Conservation (phyloP, 2,888 invertebrate species). For the Lycia hirtaria region DNA sequence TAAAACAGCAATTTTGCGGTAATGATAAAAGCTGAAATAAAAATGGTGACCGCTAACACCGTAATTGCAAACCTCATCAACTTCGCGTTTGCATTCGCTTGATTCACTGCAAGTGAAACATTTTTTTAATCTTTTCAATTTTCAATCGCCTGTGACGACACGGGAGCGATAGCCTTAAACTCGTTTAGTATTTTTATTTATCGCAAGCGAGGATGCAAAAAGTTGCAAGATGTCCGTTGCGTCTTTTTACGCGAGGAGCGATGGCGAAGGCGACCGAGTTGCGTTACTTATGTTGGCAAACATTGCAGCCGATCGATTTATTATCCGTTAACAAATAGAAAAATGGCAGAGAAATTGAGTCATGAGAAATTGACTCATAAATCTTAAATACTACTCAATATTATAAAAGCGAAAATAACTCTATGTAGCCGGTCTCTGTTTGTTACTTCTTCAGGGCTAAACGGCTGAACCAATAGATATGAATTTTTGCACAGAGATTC, state of each 20-base stretch:
- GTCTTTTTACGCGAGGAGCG: conserved; percentile 31
- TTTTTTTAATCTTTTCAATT: conserved; percentile 19
- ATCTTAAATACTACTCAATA: too few relatives aligned
- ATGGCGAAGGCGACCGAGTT: conserved; percentile 19
- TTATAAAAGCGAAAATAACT: too few relatives aligned
- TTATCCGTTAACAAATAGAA: not conserved
- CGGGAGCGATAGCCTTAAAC: conserved; percentile 59
- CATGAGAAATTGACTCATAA: not conserved
- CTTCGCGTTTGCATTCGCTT: conserved; percentile 26
- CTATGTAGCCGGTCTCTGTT: too few relatives aligned
- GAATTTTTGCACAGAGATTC: too few relatives aligned
- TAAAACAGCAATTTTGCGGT: conserved; percentile 25
- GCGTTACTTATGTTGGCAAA: conserved; percentile 14
- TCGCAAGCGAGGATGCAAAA: conserved; percentile 46
- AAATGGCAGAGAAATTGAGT: not conserved
- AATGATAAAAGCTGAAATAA: conserved; percentile 22
- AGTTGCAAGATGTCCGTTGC: conserved; percentile 42
- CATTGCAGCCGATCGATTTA: conserved; percentile 8
- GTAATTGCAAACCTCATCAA: conserved; percentile 28
- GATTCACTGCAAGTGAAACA: not conserved
- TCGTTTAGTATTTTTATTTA: conserved; percentile 58
- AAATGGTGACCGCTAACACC: conserved; percentile 20
- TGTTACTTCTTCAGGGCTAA: too few relatives aligned
- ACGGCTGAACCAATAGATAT: too few relatives aligned
- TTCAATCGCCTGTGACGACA: conserved; percentile 33